Conservation (phyloP, 2,888 invertebrate genomes). For the Nasonia oneida region DNA sequence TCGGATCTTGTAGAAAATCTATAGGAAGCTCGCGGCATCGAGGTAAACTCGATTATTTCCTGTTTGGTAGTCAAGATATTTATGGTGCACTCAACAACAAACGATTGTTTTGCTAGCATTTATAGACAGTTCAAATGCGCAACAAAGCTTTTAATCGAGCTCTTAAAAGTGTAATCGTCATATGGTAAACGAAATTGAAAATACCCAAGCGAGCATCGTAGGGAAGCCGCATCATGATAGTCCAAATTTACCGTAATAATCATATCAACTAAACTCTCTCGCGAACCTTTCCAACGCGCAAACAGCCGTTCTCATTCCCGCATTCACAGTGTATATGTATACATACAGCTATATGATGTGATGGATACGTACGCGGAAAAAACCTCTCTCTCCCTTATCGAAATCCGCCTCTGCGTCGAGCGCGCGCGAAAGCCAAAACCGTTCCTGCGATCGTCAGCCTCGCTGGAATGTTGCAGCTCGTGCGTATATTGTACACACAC, state of each 20-base stretch:
- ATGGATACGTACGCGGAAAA: neutral
- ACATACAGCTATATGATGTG: neutral
- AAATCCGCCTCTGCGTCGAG: neutral
- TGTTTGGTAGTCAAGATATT: no score
- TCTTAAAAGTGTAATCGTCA: no score
- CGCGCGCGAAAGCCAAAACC: conserved; percentile 32
- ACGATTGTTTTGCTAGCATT: no score
- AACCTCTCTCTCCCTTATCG: conserved; percentile 19
- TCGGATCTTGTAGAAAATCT: no score
- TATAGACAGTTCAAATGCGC: no score
- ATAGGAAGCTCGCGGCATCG: no score
- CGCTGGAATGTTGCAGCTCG: neutral
- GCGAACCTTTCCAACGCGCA: neutral
- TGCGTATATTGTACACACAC: neutral
- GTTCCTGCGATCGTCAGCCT: conserved; percentile 20
- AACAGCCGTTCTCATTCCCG: neutral
- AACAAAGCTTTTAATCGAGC: no score
- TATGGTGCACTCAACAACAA: no score
- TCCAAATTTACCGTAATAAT: conserved; percentile 1
- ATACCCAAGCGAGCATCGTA: no score
- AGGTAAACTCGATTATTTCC: no score
- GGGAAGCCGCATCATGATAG: neutral
- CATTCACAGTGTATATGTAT: neutral
- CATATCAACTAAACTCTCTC: neutral
- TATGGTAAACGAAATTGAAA: no score